Base-by-base conservation (phyloP, 64 coral and sea anemone species). In the Porites lutea region DNA sequence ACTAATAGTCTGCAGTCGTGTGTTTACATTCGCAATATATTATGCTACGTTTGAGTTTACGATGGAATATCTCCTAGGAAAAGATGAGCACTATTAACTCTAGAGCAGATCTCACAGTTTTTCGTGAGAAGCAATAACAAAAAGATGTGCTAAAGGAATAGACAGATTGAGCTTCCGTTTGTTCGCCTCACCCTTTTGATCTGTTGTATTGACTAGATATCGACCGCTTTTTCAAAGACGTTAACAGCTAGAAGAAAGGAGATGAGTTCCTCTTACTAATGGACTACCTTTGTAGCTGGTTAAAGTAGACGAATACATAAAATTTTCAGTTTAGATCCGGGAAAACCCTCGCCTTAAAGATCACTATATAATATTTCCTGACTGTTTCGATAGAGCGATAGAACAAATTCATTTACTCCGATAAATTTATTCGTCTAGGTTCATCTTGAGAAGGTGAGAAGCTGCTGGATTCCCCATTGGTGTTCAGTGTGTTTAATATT, bases 21-120 rank as follows among this genome's bases (percentile, higher is more conserved):
- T 68, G 81, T 84, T 84, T 84, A 84, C 81, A 68, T 48, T 65
- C 60, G 60, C 63, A 84, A 68, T 84, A 50, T 19, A 67, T 84
- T 69, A 84, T 65, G 62, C 62, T 51, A 13, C 62, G 46, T 65
- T 84, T 63, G 48, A 84, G 69, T 84, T 84, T 84, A 63, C 59
- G 62, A 64, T 62, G 47, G 63, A 68, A 68, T 21, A n/a, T 19
- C 69, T 84, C 64, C 63, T 6, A 18, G 44, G 63, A 68, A 18
- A 44, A 65, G 43, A 74, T 45, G 45, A 19, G 59, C 79, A 48
- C 16, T 19, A 47, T 65, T 8, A 44, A 48, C 59, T 83, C 27
- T 65, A 12, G 27, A 65, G 49, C 27, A 37, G 27, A 37, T 37
- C 0, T 37, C 27, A 37, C 27, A 37, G 54, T 57, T 9, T 1